These are phyloP conservation scores for Okamejei kenojei DNA, from an alignment of 2,797 vertebrate genomes.

Conservation along the genomic window DNA sequence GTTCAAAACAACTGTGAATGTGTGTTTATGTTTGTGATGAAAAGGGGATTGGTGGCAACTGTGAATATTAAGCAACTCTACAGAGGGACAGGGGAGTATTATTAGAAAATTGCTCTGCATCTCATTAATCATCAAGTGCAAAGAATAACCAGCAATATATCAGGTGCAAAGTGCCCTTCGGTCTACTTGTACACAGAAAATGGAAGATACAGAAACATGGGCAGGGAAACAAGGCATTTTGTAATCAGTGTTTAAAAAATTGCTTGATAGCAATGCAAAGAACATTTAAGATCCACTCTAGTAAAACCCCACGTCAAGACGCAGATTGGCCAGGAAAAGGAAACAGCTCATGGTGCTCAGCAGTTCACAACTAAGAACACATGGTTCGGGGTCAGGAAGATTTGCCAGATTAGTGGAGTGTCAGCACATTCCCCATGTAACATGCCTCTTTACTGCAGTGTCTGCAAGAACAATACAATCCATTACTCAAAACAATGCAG, in stretches of 20 bases:
- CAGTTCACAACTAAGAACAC: not conserved
- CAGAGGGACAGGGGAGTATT: not conserved
- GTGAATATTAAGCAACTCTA: not conserved
- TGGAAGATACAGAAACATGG: not conserved
- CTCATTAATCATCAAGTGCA: not conserved
- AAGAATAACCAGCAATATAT: not conserved
- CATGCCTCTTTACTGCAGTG: slow-evolving; percentile 5
- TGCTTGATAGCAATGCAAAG: not conserved
- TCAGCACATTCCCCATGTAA: slow-evolving; percentile 25
- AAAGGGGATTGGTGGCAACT: too few species aligned
- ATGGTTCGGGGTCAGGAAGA: slow-evolving; percentile 12
- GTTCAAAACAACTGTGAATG: not conserved
- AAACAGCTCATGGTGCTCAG: not conserved
- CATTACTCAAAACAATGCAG: slow-evolving; percentile 12
- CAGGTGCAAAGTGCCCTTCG: not conserved
- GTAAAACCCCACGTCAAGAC: not conserved
- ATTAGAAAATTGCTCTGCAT: not conserved
- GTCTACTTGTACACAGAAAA: not conserved
- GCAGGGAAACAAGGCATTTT: not conserved
- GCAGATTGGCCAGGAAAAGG: not conserved
- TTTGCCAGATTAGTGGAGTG: slow-evolving; percentile 15
- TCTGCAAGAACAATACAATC: slow-evolving; percentile 18
- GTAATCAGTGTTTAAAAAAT: not conserved
- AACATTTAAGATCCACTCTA: not conserved
- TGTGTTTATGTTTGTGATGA: not conserved